Conservation (phyloP, 2,888 invertebrate genomes). For the Latrodectus hesperus region DNA sequence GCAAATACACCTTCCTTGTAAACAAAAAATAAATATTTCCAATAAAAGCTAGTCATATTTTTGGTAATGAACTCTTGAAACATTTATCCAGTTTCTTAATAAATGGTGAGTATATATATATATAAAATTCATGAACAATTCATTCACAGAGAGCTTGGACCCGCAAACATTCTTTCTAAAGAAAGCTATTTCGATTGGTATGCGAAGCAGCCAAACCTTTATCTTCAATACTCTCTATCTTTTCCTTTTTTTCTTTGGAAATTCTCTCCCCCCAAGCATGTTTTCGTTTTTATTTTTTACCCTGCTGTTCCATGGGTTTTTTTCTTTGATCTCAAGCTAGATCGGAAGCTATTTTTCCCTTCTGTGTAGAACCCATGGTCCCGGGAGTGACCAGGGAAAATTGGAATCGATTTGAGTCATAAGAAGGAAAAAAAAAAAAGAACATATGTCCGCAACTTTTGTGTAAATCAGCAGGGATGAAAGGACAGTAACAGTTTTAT, state of each 20-base stretch:
- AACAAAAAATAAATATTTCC: too few species aligned
- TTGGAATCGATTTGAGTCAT: conserved; percentile 61
- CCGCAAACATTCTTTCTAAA: conserved; percentile 37
- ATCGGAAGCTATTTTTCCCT: conserved; percentile 12
- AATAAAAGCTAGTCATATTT: too few species aligned
- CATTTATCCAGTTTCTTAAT: not conserved
- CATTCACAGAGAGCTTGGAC: conserved; percentile 16
- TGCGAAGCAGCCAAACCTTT: conserved; percentile 12
- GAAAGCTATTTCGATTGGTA: conserved; percentile 45
- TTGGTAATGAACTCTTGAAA: not conserved
- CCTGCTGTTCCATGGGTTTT: conserved; percentile 7
- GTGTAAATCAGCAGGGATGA: not conserved
- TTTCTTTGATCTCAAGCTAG: not conserved
- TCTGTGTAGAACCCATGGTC: conserved; percentile 23
- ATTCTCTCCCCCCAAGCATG: not conserved
- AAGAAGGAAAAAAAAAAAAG: conserved; percentile 7
- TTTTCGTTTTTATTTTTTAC: conserved; percentile 12
- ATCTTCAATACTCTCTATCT: conserved; percentile 4
- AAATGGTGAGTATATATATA: conserved; percentile 34
- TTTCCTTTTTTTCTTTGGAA: not conserved
- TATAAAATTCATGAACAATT: conserved; percentile 42
- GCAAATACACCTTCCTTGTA: too few species aligned
- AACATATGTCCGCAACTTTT: not conserved
- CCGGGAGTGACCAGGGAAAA: conserved; percentile 57
- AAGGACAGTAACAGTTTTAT: not conserved